Evolutionary conservation across 2,797 vertebrate genomes (phyloP).

Genomic region (Neomorphus geoffroyi): DNA sequence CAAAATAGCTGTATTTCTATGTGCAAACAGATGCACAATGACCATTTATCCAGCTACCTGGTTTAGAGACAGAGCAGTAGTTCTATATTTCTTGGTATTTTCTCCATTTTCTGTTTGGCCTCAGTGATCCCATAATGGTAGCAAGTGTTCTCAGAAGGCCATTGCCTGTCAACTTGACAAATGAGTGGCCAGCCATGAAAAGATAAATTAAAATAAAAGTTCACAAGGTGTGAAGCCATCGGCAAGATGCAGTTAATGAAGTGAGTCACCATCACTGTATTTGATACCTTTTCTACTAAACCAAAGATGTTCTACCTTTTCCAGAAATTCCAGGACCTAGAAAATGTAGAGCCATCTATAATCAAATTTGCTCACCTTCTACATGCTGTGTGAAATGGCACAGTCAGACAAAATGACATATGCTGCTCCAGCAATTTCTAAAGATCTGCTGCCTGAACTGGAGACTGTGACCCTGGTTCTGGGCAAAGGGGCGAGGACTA

Average conservation of each 20-base stretch:
- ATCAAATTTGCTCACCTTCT: not conserved
- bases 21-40: not conserved
- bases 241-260: not conserved
- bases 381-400: not conserved
- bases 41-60: not conserved
- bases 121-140: not conserved
- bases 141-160: not conserved
- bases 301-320: not conserved
- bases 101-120: not conserved
- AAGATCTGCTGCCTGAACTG: not conserved
- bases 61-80: not conserved
- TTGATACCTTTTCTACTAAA: not conserved
- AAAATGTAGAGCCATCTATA: not conserved
- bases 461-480: not conserved
- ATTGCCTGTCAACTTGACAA: conserved; percentile 38
- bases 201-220: conserved; percentile 27
- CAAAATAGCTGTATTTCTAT: not conserved
- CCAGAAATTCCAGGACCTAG: not conserved
- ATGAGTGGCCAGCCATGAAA: not conserved
- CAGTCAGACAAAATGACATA: not conserved
- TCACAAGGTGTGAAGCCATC: not conserved
- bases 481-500: not conserved
- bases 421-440: not conserved
- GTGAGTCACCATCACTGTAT: not conserved
- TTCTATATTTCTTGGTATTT: conserved; percentile 8